These are phyloP conservation scores for Dasypolia templi DNA, from an alignment of 2,888 invertebrate genomes.

Conservation along the genomic window DNA sequence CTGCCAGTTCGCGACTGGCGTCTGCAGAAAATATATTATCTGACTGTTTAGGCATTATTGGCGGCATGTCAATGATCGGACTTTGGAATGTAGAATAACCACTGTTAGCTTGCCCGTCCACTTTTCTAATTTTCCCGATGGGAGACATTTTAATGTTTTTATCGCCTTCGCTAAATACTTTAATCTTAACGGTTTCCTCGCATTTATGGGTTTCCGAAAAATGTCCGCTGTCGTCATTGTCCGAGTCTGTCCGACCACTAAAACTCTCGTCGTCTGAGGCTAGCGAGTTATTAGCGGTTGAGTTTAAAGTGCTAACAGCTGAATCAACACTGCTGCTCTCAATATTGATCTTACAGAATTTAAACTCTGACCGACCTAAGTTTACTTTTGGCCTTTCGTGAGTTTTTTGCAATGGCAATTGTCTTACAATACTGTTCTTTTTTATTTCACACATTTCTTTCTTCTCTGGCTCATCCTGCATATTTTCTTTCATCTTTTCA, in stretches of 20 bases:
- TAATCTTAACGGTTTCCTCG: constrained; percentile 89
- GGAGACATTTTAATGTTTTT: constrained; percentile 87
- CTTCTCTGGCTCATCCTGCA: constrained; percentile 86
- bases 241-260: constrained; percentile 90
- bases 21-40: constrained; percentile 88
- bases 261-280: constrained; percentile 89
- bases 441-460: constrained; percentile 86
- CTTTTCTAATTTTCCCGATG: constrained; percentile 84
- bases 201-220: constrained; percentile 87
- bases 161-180: constrained; percentile 87
- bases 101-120: constrained; percentile 84
- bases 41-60: constrained; percentile 84
- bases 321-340: constrained; percentile 88
- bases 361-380: constrained; percentile 88
- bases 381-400: constrained; percentile 92
- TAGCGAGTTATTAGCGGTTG: constrained; percentile 89
- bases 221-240: constrained; percentile 90
- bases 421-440: constrained; percentile 89
- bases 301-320: constrained; percentile 90
- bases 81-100: constrained; percentile 88
- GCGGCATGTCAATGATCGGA: constrained; percentile 87
- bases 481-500: constrained; percentile 86
- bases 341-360: constrained; percentile 89
- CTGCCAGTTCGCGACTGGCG: constrained; percentile 94
- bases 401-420: constrained; percentile 92